phyloP scores from a whole-genome alignment of 1,140 invertebrate species.

The Lordiphosa clarofinis region DNA sequence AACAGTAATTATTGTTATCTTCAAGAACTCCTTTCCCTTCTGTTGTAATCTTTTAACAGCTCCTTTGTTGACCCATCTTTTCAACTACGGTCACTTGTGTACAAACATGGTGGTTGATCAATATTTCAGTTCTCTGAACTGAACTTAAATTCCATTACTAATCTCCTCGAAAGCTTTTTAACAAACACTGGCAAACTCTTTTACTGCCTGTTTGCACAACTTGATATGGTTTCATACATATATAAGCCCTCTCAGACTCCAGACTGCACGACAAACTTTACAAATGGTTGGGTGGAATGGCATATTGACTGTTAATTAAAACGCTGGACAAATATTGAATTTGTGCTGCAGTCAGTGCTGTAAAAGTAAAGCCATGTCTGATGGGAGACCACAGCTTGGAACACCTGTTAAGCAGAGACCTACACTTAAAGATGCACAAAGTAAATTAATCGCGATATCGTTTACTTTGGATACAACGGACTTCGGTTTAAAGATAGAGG shows the following conservation, averaged over 20 bases:
- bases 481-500: no score
- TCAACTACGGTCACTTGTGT: no score
- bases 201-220: slow-evolving; percentile 25
- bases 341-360: slow-evolving; percentile 36
- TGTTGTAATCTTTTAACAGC: no score
- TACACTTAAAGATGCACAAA: no score
- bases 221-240: slow-evolving; percentile 42
- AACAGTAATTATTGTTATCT: no score
- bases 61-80: no score
- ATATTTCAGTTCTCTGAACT: not conserved
- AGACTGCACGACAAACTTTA: not conserved
- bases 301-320: slow-evolving; percentile 64
- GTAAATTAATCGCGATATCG: no score
- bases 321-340: slow-evolving; percentile 44
- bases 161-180: slow-evolving; percentile 22
- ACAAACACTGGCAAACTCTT: slow-evolving; percentile 17
- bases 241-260: slow-evolving; percentile 24
- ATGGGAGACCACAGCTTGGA: slow-evolving; percentile 15
- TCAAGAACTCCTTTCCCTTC: no score
- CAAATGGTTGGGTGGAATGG: slow-evolving; percentile 4
- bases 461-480: no score
- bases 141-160: slow-evolving; percentile 17
- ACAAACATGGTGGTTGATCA: not conserved
- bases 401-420: slow-evolving; percentile 20
- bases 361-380: slow-evolving; percentile 20